These are phyloP conservation scores for Diglossa cyanea DNA, from an alignment of 2,797 vertebrate species.

Conservation along the genomic window DNA sequence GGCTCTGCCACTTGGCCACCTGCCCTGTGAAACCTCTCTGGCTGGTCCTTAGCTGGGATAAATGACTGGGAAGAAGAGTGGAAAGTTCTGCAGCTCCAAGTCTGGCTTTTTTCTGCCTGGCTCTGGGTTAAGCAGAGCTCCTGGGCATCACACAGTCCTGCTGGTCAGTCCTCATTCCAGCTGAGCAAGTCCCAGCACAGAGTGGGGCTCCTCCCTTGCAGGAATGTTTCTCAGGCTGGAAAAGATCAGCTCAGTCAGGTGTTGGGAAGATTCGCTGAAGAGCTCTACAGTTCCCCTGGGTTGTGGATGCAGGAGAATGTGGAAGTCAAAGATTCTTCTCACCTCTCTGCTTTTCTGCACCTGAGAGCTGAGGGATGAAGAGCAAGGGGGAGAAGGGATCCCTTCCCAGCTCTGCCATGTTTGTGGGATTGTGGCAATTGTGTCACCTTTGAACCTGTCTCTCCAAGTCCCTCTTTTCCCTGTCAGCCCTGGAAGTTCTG, in stretches of 20 bases:
- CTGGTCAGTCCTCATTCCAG: background rate
- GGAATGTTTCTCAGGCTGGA: background rate
- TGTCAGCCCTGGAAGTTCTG: background rate
- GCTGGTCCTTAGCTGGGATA: background rate
- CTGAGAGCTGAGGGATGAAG: background rate
- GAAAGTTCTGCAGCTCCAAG: background rate
- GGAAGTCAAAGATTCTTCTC: background rate
- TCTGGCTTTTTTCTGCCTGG: background rate
- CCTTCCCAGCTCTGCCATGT: background rate
- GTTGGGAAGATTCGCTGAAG: background rate
- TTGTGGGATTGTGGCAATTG: background rate
- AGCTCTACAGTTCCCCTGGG: background rate
- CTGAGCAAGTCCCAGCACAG: background rate
- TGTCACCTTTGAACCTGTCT: background rate
- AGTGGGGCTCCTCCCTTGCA: background rate
- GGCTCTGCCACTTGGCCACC: background rate
- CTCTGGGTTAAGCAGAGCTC: background rate
- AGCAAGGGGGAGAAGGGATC: background rate
- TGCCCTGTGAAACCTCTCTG: background rate
- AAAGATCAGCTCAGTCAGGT: accelerated
- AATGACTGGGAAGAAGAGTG: background rate
- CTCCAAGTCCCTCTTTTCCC: background rate
- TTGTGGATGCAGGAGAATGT: background rate
- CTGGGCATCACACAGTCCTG: background rate
- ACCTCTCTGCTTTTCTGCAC: background rate